A percentile compares a stretch with the other conserved stretches of the same genome.
These are phyloP conservation scores for Crambe crambe DNA, from an alignment of 37 sponge, comb jelly and placozoan genomes.

Conservation along the genomic window DNA sequence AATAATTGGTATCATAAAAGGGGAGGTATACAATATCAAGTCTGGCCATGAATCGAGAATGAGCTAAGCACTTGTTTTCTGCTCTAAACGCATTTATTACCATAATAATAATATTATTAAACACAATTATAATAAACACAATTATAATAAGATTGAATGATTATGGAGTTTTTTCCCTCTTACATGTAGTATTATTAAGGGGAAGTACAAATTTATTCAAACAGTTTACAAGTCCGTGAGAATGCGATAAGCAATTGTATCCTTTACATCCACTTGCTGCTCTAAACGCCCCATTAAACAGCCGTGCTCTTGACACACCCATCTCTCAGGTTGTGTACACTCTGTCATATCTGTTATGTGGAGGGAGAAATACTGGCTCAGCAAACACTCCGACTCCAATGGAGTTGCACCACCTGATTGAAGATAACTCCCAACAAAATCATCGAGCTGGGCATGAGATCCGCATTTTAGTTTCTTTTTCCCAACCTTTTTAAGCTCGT, in stretches of 20 bases:
- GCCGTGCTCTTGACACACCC: neutral
- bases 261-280: neutral
- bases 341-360: neutral
- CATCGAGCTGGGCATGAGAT: neutral
- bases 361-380: slow-evolving; percentile 9
- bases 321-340: neutral
- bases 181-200: too few relatives aligned
- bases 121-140: too few relatives aligned
- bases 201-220: too few relatives aligned
- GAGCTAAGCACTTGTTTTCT: too few relatives aligned
- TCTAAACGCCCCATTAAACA: neutral
- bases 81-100: too few relatives aligned
- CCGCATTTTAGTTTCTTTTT: neutral
- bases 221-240: too few relatives aligned
- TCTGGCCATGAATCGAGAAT: too few relatives aligned
- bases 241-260: neutral
- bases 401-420: neutral
- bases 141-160: too few relatives aligned
- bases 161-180: too few relatives aligned
- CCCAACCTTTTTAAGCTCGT: neutral
- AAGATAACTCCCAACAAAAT: neutral
- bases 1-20: too few relatives aligned
- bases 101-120: too few relatives aligned
- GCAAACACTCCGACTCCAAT: neutral
- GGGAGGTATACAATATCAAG: too few relatives aligned